Evolutionary conservation across 2,888 invertebrate species (phyloP).

Genomic region (Agonopterix alstromeriana): DNA sequence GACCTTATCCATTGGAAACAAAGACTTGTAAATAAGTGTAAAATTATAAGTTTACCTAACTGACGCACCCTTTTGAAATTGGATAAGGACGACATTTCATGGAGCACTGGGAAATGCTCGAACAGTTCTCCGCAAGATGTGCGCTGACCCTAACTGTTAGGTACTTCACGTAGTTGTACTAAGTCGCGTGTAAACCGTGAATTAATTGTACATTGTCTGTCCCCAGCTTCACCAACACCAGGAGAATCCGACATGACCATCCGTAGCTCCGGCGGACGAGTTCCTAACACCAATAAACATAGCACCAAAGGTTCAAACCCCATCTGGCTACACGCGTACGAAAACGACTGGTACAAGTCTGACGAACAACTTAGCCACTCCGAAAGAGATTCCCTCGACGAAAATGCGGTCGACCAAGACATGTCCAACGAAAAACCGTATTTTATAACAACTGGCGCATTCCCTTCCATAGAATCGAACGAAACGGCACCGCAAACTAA

Average conservation of each 20-base stretch:
- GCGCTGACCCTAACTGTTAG: too few relatives aligned
- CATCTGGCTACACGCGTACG: slow-evolving; percentile 95
- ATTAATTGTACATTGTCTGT: slow-evolving; percentile 1
- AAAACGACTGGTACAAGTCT: slow-evolving; percentile 94
- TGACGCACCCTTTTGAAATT: too few relatives aligned
- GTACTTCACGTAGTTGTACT: too few relatives aligned
- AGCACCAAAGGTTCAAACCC: slow-evolving; percentile 95
- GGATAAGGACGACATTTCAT: too few relatives aligned
- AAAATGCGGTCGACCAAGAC: slow-evolving; percentile 83
- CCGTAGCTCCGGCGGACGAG: slow-evolving; percentile 82
- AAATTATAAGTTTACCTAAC: too few relatives aligned
- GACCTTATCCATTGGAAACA: too few relatives aligned
- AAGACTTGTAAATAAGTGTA: too few relatives aligned
- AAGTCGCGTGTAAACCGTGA: too few relatives aligned
- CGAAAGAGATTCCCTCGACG: slow-evolving; percentile 90
- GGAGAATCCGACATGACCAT: slow-evolving; percentile 72
- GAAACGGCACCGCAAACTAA: slow-evolving; percentile 66
- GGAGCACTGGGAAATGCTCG: too few relatives aligned
- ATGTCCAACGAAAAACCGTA: slow-evolving; percentile 66
- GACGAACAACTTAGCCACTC: slow-evolving; percentile 90
- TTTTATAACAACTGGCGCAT: slow-evolving; percentile 66
- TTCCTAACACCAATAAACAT: slow-evolving; percentile 96
- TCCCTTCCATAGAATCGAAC: slow-evolving; percentile 63
- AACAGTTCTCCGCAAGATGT: too few relatives aligned
- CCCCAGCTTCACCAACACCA: slow-evolving; percentile 58